Evolutionary conservation across 2,888 invertebrate species (phyloP).

Genomic region (Meta bourneti): DNA sequence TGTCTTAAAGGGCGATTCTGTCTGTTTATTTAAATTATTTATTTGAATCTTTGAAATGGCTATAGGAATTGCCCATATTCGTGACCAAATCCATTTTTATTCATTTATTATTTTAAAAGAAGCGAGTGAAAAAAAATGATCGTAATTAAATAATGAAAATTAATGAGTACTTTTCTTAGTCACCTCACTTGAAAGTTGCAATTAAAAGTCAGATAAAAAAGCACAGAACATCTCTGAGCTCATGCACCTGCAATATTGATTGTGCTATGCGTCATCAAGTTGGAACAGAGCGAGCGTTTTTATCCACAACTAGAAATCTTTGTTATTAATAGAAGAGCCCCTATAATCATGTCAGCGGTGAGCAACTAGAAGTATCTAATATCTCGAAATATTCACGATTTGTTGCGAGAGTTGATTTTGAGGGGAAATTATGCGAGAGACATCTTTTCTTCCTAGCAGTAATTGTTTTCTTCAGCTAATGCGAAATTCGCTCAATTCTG

Average conservation of each 20-base stretch:
- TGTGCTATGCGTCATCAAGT: neutral
- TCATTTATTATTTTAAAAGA: neutral
- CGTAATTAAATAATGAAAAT: neutral
- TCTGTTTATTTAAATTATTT: too few relatives aligned
- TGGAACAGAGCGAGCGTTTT: neutral
- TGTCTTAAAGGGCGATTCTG: too few relatives aligned
- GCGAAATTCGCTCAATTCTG: neutral
- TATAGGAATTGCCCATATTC: too few relatives aligned
- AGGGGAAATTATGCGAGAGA: slow-evolving; percentile 25
- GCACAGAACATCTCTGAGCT: neutral
- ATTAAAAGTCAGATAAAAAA: neutral
- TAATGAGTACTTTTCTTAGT: too few relatives aligned
- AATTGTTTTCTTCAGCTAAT: slow-evolving; percentile 26
- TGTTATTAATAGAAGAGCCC: slow-evolving; percentile 37
- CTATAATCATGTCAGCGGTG: slow-evolving; percentile 17
- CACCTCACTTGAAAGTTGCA: too few relatives aligned
- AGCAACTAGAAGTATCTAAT: neutral
- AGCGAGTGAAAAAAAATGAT: neutral
- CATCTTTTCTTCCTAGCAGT: slow-evolving; percentile 13
- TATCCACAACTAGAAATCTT: slow-evolving; percentile 10
- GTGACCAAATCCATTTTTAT: too few relatives aligned
- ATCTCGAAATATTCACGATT: slow-evolving; percentile 21
- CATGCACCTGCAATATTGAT: neutral
- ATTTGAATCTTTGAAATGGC: too few relatives aligned
- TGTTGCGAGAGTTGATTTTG: slow-evolving; percentile 44